Evolutionary conservation across 2,888 invertebrate species (phyloP).

Genomic region (Epistrophe grossulariae): DNA sequence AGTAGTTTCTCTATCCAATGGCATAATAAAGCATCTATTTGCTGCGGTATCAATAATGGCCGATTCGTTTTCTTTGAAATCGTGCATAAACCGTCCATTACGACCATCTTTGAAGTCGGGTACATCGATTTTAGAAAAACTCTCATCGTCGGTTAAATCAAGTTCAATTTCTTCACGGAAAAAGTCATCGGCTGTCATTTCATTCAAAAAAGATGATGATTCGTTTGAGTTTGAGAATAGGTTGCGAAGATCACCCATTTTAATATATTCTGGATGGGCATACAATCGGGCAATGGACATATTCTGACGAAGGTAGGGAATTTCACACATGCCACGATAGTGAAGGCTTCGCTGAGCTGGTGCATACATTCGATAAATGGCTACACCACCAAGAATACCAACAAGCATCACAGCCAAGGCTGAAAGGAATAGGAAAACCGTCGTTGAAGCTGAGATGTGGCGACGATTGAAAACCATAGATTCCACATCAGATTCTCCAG

Average conservation of each 20-base stretch:
- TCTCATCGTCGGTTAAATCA: slow-evolving; percentile 87
- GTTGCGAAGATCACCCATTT: slow-evolving; percentile 79
- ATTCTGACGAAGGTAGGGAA: slow-evolving; percentile 81
- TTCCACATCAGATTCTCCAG: slow-evolving; percentile 84
- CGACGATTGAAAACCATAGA: slow-evolving; percentile 83
- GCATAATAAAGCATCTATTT: slow-evolving; percentile 95
- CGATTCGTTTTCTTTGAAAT: slow-evolving; percentile 91
- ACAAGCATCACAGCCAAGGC: slow-evolving; percentile 89
- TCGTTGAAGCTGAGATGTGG: slow-evolving; percentile 86
- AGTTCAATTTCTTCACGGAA: slow-evolving; percentile 93
- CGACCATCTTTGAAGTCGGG: slow-evolving; percentile 92
- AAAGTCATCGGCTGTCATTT: slow-evolving; percentile 82
- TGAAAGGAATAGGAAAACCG: slow-evolving; percentile 88
- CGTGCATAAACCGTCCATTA: slow-evolving; percentile 94
- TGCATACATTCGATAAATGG: slow-evolving; percentile 90
- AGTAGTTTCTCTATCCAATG: slow-evolving; percentile 90
- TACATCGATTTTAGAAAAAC: slow-evolving; percentile 93
- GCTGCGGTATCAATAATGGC: slow-evolving; percentile 91
- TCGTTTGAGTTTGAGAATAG: slow-evolving; percentile 77
- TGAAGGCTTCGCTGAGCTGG: slow-evolving; percentile 85
- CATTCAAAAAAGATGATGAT: slow-evolving; percentile 48
- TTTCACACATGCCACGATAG: slow-evolving; percentile 82
- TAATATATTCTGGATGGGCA: slow-evolving; percentile 80
- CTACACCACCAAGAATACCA: slow-evolving; percentile 89
- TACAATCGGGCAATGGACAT: slow-evolving; percentile 80